phyloP scores from a whole-genome alignment of 2,888 invertebrate species.

The Metacarcinus magister region DNA sequence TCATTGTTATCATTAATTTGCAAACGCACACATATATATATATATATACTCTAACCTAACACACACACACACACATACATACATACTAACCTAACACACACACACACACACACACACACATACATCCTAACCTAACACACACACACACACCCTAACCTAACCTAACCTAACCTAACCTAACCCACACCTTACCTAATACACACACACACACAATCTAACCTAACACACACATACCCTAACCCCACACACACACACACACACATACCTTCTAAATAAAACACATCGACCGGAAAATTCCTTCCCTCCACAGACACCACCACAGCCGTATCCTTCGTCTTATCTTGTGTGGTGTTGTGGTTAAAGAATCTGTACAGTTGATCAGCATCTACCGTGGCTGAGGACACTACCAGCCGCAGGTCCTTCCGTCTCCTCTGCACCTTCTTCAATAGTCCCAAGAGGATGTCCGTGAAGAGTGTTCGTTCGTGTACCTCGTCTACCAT shows the following conservation, averaged over 20 bases:
- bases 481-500: slow-evolving; percentile 98
- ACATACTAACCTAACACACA: no score
- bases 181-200: no score
- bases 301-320: slow-evolving; percentile 91
- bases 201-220: no score
- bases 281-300: slow-evolving; percentile 93
- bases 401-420: slow-evolving; percentile 92
- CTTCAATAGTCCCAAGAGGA: slow-evolving; percentile 95
- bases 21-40: background rate
- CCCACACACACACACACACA: slow-evolving; percentile 26
- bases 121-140: no score
- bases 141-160: no score
- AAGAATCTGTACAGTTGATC: slow-evolving; percentile 93
- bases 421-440: slow-evolving; percentile 94
- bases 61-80: no score
- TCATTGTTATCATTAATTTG: background rate
- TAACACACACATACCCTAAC: no score
- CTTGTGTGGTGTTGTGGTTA: slow-evolving; percentile 86
- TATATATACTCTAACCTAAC: no score
- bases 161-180: no score
- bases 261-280: slow-evolving; percentile 91
- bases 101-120: no score
- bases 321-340: slow-evolving; percentile 87
- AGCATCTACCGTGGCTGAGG: slow-evolving; percentile 98
- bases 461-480: slow-evolving; percentile 95